These are phyloP conservation scores for Upupa epops DNA, from an alignment of 2,113 vertebrate genomes.

Conservation along the genomic window DNA sequence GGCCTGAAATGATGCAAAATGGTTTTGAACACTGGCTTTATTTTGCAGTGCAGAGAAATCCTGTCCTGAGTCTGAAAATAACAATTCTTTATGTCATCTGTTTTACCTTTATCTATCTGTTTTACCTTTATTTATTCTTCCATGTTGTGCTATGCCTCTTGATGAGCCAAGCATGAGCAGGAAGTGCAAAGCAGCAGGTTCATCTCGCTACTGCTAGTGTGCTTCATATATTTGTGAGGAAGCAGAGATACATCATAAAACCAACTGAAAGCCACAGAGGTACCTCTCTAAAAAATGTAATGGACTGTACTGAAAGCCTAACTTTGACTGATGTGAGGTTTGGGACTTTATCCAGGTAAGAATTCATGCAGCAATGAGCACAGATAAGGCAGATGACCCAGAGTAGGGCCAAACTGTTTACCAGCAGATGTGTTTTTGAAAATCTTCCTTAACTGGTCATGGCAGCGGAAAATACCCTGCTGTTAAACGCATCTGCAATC, in stretches of 20 bases:
- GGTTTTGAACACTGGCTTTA: not conserved
- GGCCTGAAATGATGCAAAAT: not conserved
- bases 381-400: slow-evolving; percentile 91
- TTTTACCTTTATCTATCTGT: slow-evolving; percentile 15
- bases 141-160: not conserved
- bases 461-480: slow-evolving; percentile 97
- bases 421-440: slow-evolving; percentile 96
- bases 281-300: slow-evolving; percentile 76
- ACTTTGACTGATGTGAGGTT: slow-evolving; percentile 83
- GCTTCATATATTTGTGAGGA: slow-evolving; percentile 51
- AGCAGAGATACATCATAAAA: slow-evolving; percentile 61
- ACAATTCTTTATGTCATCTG: not conserved
- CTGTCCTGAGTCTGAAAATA: not conserved
- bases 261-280: slow-evolving; percentile 61
- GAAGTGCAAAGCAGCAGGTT: slow-evolving; percentile 4
- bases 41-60: not conserved
- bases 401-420: slow-evolving; percentile 97
- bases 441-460: slow-evolving; percentile 95
- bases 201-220: not conserved
- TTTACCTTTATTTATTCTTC: slow-evolving; percentile 30
- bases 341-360: slow-evolving; percentile 85
- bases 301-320: slow-evolving; percentile 74
- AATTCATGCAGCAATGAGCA: slow-evolving; percentile 83
- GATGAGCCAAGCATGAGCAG: not conserved
- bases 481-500: slow-evolving; percentile 95